phyloP scores from a whole-genome alignment of 2,888 invertebrate species.

The Lobophora halterata region DNA sequence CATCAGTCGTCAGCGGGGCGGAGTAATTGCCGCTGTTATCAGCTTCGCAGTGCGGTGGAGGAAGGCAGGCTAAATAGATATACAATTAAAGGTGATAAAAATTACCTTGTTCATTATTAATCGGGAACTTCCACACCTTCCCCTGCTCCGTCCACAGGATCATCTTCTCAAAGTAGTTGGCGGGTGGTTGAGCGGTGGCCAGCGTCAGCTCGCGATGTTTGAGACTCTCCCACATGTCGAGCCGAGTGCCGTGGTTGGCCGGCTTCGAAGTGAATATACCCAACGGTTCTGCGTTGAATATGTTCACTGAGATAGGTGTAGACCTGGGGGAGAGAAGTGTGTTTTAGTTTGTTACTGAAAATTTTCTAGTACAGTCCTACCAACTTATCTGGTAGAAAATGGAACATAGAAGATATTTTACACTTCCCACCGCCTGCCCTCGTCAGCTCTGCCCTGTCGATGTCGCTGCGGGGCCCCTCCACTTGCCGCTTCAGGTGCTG shows the following conservation, averaged over 20 bases:
- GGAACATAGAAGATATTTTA: slow-evolving; percentile 8
- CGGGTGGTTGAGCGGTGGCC: slow-evolving; percentile 86
- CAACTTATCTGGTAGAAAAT: too few relatives aligned
- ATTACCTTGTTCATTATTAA: slow-evolving; percentile 96
- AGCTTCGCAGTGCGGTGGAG: too few relatives aligned
- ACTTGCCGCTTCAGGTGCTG: slow-evolving; percentile 78
- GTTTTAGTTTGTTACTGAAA: too few relatives aligned
- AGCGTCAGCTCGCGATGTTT: slow-evolving; percentile 84
- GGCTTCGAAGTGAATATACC: too few relatives aligned
- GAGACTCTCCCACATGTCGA: slow-evolving; percentile 86
- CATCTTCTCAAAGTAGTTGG: slow-evolving; percentile 96
- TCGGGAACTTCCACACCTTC: slow-evolving; percentile 98
- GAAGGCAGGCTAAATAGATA: too few relatives aligned
- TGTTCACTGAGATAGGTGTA: slow-evolving; percentile 73
- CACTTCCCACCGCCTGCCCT: slow-evolving; percentile 19
- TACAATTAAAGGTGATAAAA: background rate
- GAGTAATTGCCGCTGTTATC: too few relatives aligned
- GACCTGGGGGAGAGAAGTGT: too few relatives aligned
- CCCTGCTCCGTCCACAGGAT: slow-evolving; percentile 96
- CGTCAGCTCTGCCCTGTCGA: too few relatives aligned
- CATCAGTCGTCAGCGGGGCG: too few relatives aligned
- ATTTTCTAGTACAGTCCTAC: too few relatives aligned
- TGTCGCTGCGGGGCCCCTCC: too few relatives aligned
- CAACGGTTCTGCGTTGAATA: slow-evolving; percentile 82
- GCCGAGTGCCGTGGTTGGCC: slow-evolving; percentile 63